A percentile compares a stretch with the other conserved stretches of the same genome.
These are phyloP conservation scores for Setophaga petechia DNA, from an alignment of 2,113 vertebrate genomes.

Conservation along the genomic window DNA sequence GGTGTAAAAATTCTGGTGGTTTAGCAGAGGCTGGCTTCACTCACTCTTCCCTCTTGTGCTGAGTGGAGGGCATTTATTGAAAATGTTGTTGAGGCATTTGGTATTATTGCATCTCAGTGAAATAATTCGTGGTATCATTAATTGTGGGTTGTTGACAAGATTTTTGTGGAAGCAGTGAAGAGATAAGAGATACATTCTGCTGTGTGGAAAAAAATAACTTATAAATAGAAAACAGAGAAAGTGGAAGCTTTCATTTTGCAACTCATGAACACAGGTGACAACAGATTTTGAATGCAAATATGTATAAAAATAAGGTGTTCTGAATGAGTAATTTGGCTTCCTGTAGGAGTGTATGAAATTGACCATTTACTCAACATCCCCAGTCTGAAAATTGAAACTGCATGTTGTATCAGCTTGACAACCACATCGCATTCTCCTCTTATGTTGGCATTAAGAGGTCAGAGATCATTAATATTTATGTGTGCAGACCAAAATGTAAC, in stretches of 20 bases:
- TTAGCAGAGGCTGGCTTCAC: neutral
- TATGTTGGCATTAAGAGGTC: neutral
- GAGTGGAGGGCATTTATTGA: neutral
- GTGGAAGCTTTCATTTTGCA: conserved; percentile 7
- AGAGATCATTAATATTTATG: neutral
- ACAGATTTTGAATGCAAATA: conserved; percentile 10
- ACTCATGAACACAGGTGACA: conserved; percentile 4
- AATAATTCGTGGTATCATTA: neutral
- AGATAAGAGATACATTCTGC: neutral
- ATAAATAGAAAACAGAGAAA: conserved; percentile 22
- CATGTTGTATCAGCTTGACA: neutral
- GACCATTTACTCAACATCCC: neutral
- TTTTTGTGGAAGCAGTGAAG: conserved; percentile 4
- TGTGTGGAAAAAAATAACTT: neutral
- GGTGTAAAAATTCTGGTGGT: neutral
- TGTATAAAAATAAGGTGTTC: conserved; percentile 22
- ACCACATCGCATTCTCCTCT: neutral
- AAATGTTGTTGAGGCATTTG: neutral
- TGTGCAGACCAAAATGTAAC: neutral
- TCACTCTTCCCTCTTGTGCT: neutral
- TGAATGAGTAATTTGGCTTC: conserved; percentile 28
- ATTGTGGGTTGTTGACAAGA: conserved; percentile 10
- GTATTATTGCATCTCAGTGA: neutral
- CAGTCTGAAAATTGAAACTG: neutral
- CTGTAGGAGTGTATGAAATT: neutral